Percentiles rank a stretch among this genome's conserved stretches.
These are phyloP conservation scores for Hemibagrus guttatus DNA, from an alignment of 2,797 vertebrate species.

Conservation along the genomic window DNA sequence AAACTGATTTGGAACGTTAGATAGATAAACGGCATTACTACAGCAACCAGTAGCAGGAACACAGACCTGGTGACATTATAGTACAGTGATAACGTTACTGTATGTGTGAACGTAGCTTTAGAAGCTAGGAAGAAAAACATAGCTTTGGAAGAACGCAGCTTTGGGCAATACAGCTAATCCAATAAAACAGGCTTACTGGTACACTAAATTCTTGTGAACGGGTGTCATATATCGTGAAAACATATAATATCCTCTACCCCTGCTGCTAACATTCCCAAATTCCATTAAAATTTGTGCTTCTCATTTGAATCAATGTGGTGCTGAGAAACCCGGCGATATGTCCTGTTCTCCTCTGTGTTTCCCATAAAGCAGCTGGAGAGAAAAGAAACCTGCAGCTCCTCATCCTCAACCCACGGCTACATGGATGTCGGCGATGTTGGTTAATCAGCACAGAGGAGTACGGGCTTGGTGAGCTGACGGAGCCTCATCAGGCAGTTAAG, in stretches of 20 bases:
- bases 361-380: constrained; percentile 26
- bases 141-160: no score
- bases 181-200: not conserved
- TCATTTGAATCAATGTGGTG: not conserved
- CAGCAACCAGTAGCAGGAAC: no score
- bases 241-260: not conserved
- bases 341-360: constrained; percentile 13
- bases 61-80: no score
- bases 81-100: no score
- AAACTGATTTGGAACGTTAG: no score
- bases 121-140: no score
- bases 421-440: constrained; percentile 41
- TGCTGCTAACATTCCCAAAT: not conserved
- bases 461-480: constrained; percentile 42
- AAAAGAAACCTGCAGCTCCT: constrained; percentile 24
- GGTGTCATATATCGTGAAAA: not conserved
- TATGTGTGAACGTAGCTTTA: no score
- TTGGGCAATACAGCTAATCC: not conserved
- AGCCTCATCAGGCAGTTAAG: constrained; percentile 47
- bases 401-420: constrained; percentile 12
- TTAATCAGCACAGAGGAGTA: constrained; percentile 49
- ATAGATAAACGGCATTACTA: no score
- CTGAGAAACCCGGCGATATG: not conserved
- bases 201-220: not conserved
- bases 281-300: not conserved